phyloP scores from a whole-genome alignment of 37 sponge, comb jelly and placozoan species.

The Agelas oroides region DNA sequence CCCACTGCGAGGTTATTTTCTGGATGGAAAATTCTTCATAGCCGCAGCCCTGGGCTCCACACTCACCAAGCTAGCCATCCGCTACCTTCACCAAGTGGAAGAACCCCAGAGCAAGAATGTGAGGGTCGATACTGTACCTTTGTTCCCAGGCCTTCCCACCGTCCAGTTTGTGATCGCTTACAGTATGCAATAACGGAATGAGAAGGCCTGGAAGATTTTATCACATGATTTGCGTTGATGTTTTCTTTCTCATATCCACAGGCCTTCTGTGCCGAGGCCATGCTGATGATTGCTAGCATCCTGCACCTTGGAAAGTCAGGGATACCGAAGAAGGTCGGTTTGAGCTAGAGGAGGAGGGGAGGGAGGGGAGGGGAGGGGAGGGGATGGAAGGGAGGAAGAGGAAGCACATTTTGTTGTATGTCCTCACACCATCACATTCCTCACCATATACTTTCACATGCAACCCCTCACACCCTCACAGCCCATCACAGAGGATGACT shows the following conservation, averaged over 20 bases:
- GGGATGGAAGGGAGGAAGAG: background rate
- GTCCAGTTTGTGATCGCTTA: too few relatives aligned
- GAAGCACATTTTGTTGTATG: too few relatives aligned
- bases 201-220: too few relatives aligned
- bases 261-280: conserved; percentile 89
- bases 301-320: conserved; percentile 93
- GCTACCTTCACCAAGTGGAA: conserved; percentile 64
- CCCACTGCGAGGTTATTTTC: conserved; percentile 84
- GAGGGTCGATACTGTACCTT: too few relatives aligned
- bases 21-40: conserved; percentile 97
- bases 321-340: conserved; percentile 87
- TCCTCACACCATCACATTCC: too few relatives aligned
- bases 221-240: too few relatives aligned
- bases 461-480: background rate
- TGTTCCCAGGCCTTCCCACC: too few relatives aligned
- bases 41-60: conserved; percentile 90
- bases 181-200: too few relatives aligned
- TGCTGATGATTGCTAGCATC: conserved; percentile 94
- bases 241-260: background rate
- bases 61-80: conserved; percentile 90
- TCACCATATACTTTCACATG: too few relatives aligned
- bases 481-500: conserved; percentile 93
- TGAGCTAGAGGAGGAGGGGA: too few relatives aligned
- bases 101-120: conserved; percentile 82
- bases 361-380: background rate